Conservation (phyloP, 2,797 vertebrate species). For the Cyclura pinguis region DNA sequence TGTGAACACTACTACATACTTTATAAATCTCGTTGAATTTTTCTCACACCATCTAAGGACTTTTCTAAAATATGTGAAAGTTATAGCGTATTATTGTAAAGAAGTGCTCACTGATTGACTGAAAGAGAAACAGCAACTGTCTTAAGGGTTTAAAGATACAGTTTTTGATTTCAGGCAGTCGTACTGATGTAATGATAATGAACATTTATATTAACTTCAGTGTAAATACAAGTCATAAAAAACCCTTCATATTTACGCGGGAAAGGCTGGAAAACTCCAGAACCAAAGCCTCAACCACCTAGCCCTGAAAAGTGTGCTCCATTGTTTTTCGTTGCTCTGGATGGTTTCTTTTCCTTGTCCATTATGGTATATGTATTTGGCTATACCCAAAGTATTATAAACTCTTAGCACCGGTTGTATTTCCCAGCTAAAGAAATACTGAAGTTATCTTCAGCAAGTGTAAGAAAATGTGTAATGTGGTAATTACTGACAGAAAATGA, state of each 20-base stretch:
- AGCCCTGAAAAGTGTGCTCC: background rate
- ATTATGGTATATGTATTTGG: background rate
- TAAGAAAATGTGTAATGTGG: background rate
- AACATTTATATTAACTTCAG: background rate
- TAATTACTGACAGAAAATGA: constrained; percentile 51
- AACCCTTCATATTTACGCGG: constrained; percentile 2
- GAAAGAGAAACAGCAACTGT: background rate
- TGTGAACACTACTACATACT: constrained; percentile 37
- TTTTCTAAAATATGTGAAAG: constrained; percentile 32
- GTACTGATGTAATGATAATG: constrained; percentile 43
- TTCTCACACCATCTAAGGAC: constrained; percentile 24
- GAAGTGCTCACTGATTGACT: background rate
- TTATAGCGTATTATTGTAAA: background rate
- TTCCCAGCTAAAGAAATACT: background rate
- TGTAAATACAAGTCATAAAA: constrained; percentile 14
- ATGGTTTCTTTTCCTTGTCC: background rate
- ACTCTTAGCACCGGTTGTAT: background rate
- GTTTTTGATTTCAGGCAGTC: constrained; percentile 18
- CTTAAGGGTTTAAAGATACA: background rate
- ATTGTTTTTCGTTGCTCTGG: constrained; percentile 51
- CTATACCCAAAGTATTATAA: background rate
- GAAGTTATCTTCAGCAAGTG: background rate
- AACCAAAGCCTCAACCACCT: constrained; percentile 4
- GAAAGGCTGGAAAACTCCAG: constrained; percentile 33
- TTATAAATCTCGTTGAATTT: constrained; percentile 17